Conservation (phyloP, 2,797 vertebrate genomes). For the Acrocephalus scirpaceus region DNA sequence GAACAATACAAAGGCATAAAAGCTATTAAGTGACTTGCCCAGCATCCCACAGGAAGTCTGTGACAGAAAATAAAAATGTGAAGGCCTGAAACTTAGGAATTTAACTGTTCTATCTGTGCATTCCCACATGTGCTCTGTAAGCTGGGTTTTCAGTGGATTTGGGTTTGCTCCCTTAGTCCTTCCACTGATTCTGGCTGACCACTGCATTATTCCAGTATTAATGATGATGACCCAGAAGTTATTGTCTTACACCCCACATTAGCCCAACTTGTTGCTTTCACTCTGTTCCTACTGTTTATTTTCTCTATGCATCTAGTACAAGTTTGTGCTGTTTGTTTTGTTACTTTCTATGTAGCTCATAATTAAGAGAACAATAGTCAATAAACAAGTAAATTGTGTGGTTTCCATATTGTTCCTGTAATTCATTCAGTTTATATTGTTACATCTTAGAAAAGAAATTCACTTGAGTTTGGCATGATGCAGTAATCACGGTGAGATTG, state of each 20-base stretch:
- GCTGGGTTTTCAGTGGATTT: not conserved
- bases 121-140: not conserved
- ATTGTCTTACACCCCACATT: not conserved
- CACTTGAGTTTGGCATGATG: not conserved
- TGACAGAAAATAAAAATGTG: slow-evolving; percentile 35
- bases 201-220: rapidly evolving
- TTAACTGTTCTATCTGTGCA: not conserved
- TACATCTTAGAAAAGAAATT: not conserved
- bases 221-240: not conserved
- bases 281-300: not conserved
- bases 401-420: not conserved
- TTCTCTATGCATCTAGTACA: not conserved
- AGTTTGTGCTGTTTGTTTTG: not conserved
- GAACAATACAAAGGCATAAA: slow-evolving; percentile 40
- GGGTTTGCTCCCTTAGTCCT: not conserved
- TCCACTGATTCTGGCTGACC: not conserved
- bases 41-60: slow-evolving; percentile 47
- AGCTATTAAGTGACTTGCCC: not conserved
- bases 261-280: not conserved
- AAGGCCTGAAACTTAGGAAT: slow-evolving; percentile 5
- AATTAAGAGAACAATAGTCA: not conserved
- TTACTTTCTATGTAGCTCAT: not conserved
- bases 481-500: not conserved
- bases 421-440: not conserved
- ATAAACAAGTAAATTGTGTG: not conserved